Evolutionary conservation across 2,113 vertebrate genomes (phyloP), one percentile per base, ranked within the genome.

Genomic region (Callipepla californica): DNA sequence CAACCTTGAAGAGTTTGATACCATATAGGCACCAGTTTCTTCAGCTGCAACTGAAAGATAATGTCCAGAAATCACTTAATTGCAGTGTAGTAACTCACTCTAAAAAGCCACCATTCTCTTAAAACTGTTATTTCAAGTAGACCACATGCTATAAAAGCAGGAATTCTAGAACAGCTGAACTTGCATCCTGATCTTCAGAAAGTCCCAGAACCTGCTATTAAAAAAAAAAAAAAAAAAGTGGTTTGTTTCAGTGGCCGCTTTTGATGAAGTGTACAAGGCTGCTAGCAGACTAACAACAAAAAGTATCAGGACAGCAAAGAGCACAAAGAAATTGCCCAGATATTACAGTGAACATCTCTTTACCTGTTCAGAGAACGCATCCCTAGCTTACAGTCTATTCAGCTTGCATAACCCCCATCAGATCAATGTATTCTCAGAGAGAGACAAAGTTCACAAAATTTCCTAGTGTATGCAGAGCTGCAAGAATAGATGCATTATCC

Each of bases 1-100:
- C 3, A 78, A 55, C 7, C 32, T 50, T 0, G 0, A 53, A 26
- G 26, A 77, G 23, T 38, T 2, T 48, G n/a, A 7, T 50, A 23
- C 23, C 38, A 53, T 6, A 42, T 1, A 45, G 32, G n/a, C 18
- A 84, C 8, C 36, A 55, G 25, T 13, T 25, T 18, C 53, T 44
- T 79, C 45, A 73, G 58, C 20, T 57, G 62, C 51, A 93, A 18
- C 11, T 65, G 32, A 13, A 79, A 65, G 16, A 81, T 0, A 0
- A 8, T 13, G 19, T 10, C 21, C 77, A 84, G 34, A 15, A 72
- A 18, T 23, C 40, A 51, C 21, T 81, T 34, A n/a, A 62, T n/a
- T 67, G 30, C 2, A 55, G 19, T 11, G 28, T 38, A 13, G 32
- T 65, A 89, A 59, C 28, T 67, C 67, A 7, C 14, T 57, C 32